Evolutionary conservation across 1,140 invertebrate species (phyloP).

Genomic region (Drosophila athabasca): DNA sequence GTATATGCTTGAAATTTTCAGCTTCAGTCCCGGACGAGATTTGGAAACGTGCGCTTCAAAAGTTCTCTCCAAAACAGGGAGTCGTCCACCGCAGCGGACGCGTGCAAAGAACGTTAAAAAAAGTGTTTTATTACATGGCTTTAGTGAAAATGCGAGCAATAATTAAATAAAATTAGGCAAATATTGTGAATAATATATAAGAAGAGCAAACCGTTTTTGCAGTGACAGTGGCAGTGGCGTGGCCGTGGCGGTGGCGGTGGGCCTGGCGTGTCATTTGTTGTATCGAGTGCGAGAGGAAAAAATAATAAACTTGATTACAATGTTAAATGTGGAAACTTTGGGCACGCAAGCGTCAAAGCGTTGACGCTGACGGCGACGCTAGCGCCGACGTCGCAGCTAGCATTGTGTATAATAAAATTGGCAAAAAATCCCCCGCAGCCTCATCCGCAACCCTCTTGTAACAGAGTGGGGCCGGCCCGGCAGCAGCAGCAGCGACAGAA

Average conservation of each 20-base stretch:
- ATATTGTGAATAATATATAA: constrained; percentile 21
- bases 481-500: constrained; percentile 11
- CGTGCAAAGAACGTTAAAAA: constrained; percentile 50
- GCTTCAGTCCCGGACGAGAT: constrained; percentile 82
- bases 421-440: constrained; percentile 44
- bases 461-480: constrained; percentile 64
- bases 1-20: constrained; percentile 77
- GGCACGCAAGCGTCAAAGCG: constrained; percentile 56
- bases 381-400: constrained; percentile 55
- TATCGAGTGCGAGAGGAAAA: constrained; percentile 30
- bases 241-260: too few relatives aligned
- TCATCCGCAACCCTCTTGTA: not conserved
- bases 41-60: constrained; percentile 74
- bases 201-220: too few relatives aligned
- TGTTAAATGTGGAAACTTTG: constrained; percentile 72
- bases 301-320: constrained; percentile 67
- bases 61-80: constrained; percentile 26
- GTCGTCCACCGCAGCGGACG: constrained; percentile 24
- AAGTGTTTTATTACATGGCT: constrained; percentile 20
- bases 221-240: too few relatives aligned
- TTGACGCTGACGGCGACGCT: constrained; percentile 42
- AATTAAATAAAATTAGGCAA: constrained; percentile 24
- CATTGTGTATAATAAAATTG: constrained; percentile 81
- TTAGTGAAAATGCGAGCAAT: constrained; percentile 37
- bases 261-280: too few relatives aligned